Conservation (phyloP, 2,113 vertebrate species). For the Phrynosoma blainvillii region DNA sequence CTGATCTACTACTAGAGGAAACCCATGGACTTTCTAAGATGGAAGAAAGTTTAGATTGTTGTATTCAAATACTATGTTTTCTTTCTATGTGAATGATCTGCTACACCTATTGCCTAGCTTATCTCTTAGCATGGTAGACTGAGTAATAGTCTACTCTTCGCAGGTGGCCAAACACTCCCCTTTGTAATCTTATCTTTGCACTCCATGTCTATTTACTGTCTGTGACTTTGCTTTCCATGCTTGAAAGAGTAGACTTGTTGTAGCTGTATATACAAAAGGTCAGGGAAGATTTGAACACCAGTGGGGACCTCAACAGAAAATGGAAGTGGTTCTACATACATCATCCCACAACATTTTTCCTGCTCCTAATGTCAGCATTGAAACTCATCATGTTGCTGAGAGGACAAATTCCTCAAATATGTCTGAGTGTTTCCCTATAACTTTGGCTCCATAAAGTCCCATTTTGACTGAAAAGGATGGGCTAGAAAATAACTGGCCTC, state of each 20-base stretch:
- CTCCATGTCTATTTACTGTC: background rate
- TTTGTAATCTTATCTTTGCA: slow-evolving; percentile 9
- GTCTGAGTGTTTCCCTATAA: background rate
- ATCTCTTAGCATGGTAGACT: slow-evolving; percentile 24
- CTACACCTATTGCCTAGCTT: background rate
- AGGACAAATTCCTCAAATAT: background rate
- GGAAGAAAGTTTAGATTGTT: background rate
- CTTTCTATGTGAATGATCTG: background rate
- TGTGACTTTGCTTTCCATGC: background rate
- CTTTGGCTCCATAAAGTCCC: background rate
- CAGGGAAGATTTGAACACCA: background rate
- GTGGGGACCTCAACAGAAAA: background rate
- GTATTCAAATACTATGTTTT: background rate
- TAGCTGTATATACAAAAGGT: background rate
- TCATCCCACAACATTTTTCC: background rate
- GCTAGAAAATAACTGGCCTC: background rate
- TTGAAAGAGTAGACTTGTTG: background rate
- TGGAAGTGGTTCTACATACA: background rate
- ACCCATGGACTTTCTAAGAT: background rate
- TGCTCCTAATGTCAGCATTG: background rate
- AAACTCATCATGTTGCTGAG: background rate
- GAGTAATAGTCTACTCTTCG: background rate
- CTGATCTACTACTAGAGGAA: background rate
- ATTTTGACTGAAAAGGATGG: background rate
- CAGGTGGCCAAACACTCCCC: background rate